Conservation (phyloP, 2,888 invertebrate species). For the Nasonia oneida region DNA sequence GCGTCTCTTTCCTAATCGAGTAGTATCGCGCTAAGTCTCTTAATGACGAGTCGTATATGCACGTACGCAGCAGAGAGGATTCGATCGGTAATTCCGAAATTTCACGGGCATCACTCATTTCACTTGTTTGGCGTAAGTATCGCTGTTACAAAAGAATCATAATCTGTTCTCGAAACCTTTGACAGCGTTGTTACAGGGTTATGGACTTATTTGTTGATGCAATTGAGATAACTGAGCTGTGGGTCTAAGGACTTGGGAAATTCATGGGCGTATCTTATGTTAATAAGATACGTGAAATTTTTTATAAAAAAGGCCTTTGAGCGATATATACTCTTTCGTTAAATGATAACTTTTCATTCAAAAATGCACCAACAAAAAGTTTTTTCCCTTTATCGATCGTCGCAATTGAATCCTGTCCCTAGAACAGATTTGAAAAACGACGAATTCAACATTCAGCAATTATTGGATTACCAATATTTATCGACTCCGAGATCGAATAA, state of each 20-base stretch:
- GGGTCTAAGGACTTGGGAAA: neutral
- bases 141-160: neutral
- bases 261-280: no score
- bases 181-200: neutral
- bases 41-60: neutral
- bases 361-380: no score
- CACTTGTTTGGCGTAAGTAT: neutral
- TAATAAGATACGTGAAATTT: no score
- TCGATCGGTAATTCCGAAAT: neutral
- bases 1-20: conserved; percentile 53
- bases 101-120: neutral
- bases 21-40: conserved; percentile 9
- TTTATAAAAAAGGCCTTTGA: no score
- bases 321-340: no score
- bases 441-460: neutral
- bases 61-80: neutral
- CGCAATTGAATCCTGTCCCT: neutral
- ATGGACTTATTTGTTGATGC: neutral
- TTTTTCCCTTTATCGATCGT: neutral
- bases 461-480: neutral
- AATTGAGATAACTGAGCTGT: neutral
- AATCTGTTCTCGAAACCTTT: neutral
- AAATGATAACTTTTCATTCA: no score
- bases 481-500: neutral
- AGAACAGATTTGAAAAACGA: neutral